Evolutionary conservation across 2,113 vertebrate genomes (phyloP).

Genomic region (Gobiocypris rarus): DNA sequence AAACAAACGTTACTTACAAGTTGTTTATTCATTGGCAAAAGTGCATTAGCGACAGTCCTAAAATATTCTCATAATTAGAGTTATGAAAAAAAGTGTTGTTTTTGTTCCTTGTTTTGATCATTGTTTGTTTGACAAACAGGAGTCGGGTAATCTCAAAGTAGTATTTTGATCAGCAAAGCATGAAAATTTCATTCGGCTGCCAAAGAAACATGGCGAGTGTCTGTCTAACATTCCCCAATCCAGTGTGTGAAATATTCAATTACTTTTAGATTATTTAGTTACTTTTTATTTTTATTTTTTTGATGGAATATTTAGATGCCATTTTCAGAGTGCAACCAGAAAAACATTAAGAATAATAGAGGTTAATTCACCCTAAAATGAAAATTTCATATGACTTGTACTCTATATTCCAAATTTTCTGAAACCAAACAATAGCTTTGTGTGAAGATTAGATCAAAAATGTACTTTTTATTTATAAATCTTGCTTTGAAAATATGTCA

Average conservation of each 20-base stretch:
- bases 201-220: background rate
- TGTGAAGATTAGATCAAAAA: no score
- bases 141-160: background rate
- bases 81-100: background rate
- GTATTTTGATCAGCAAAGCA: constrained; percentile 15
- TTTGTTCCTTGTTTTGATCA: background rate
- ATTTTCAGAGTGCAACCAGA: background rate
- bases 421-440: no score
- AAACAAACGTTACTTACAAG: constrained; percentile 40
- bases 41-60: background rate
- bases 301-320: no score
- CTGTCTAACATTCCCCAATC: background rate
- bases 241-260: background rate
- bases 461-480: no score
- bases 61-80: background rate
- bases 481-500: no score
- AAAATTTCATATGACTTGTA: background rate
- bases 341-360: background rate
- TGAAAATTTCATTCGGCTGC: background rate
- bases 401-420: no score
- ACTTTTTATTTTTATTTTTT: no score
- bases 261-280: background rate
- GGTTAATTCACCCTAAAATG: background rate
- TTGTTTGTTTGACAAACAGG: constrained; percentile 25
- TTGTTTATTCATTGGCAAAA: constrained; percentile 46